Percentiles rank a stretch among this genome's conserved stretches.
Evolutionary conservation across 1,140 invertebrate species (phyloP).

Genomic region (Propsilocerus akamusi): DNA sequence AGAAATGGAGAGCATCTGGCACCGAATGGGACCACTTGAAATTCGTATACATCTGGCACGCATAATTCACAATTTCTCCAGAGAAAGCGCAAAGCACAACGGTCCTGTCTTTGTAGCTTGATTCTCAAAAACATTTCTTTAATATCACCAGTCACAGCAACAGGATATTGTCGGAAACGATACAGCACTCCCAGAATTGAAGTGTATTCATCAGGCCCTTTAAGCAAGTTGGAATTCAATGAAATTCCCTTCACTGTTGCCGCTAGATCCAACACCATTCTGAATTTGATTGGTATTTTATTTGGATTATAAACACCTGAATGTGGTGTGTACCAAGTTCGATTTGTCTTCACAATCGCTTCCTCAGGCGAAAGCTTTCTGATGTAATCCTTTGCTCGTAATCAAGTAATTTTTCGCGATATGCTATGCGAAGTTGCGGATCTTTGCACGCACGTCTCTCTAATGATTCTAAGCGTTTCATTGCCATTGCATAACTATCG

Average conservation of each 20-base stretch:
- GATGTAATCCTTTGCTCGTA: no score
- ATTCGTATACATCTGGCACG: conserved; percentile 9
- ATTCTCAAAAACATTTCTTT: conserved; percentile 12
- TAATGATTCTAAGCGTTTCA: neutral
- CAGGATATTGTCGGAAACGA: conserved; percentile 10
- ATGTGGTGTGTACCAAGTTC: neutral
- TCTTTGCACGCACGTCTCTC: no score
- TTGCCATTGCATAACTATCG: neutral
- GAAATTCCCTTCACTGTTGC: conserved; percentile 9
- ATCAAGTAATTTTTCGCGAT: no score
- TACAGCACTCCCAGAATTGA: conserved; percentile 10
- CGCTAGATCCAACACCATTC: conserved; percentile 18
- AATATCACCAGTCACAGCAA: conserved; percentile 14
- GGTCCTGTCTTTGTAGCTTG: conserved; percentile 12
- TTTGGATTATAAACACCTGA: neutral
- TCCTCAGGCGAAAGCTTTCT: neutral
- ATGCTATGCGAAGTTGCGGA: no score
- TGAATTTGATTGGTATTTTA: conserved; percentile 10
- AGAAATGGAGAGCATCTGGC: conserved; percentile 16
- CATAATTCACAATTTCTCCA: conserved; percentile 11
- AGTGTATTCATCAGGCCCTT: conserved; percentile 11
- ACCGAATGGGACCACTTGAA: conserved; percentile 15
- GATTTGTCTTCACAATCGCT: neutral
- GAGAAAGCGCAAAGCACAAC: conserved; percentile 13
- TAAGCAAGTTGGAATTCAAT: conserved; percentile 13